phyloP scores from a whole-genome alignment of 1,140 invertebrate genomes.

The Melanaphis sacchari region DNA sequence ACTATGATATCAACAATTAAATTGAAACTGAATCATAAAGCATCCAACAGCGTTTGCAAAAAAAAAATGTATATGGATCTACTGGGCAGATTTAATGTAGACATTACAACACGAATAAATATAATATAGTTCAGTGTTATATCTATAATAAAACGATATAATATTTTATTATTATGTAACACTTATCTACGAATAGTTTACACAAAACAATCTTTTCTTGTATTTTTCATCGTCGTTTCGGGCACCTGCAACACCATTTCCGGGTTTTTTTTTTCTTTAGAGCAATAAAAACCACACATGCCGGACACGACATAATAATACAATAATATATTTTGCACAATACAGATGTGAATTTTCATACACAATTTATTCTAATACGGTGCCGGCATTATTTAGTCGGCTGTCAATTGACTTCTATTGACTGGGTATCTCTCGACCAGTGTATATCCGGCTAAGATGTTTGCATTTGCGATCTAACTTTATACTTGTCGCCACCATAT shows the following conservation, averaged over 20 bases:
- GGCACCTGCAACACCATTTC: background rate
- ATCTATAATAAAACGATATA: background rate
- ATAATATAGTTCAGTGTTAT: background rate
- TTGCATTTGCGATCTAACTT: constrained; percentile 30
- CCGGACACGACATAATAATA: background rate
- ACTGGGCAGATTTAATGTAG: background rate
- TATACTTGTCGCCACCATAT: background rate
- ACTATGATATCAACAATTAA: background rate
- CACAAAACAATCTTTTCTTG: constrained; percentile 13
- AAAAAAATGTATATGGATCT: background rate
- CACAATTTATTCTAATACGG: constrained; percentile 17
- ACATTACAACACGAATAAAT: background rate
- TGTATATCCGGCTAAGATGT: background rate
- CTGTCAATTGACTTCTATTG: constrained; percentile 38
- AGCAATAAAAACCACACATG: background rate
- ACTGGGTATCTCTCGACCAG: background rate
- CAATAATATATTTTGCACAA: background rate
- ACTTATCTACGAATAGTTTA: background rate
- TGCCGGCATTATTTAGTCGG: background rate
- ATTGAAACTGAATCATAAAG: background rate
- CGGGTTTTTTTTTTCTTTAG: background rate
- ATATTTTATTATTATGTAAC: constrained; percentile 10
- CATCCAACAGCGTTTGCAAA: background rate
- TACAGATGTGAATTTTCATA: background rate
- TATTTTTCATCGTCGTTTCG: background rate